phyloP scores from a whole-genome alignment of 2,113 vertebrate species.

The Paramormyrops kingsleyae region DNA sequence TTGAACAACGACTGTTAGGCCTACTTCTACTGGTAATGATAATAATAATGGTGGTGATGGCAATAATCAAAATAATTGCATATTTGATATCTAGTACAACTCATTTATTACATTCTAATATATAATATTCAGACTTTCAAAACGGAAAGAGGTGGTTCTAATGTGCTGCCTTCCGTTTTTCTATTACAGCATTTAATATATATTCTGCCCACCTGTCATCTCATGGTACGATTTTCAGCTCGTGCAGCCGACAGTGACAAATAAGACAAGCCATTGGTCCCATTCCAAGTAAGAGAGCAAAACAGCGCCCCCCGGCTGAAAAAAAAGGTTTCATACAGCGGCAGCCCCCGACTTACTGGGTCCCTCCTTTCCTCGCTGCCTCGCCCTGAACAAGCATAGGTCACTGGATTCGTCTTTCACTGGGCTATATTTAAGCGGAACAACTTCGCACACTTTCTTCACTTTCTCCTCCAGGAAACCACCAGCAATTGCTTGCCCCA shows the following conservation, averaged over 20 bases:
- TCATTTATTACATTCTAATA: not conserved
- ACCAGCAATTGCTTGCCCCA: not conserved
- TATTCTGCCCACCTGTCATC: not conserved
- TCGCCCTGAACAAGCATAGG: slow-evolving; percentile 34
- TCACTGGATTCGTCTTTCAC: slow-evolving; percentile 53
- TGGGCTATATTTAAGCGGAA: slow-evolving; percentile 51
- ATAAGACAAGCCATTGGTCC: slow-evolving; percentile 18
- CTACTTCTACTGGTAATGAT: not conserved
- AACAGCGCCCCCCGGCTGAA: slow-evolving; percentile 4
- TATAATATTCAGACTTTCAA: not conserved
- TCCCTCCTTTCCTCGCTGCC: slow-evolving; percentile 17
- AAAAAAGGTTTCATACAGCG: not conserved
- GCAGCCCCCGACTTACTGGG: not conserved
- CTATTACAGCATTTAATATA: slow-evolving; percentile 12
- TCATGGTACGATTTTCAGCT: not conserved
- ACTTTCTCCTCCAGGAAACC: not conserved
- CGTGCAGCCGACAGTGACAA: slow-evolving; percentile 17
- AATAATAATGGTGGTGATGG: not conserved
- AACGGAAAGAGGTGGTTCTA: not conserved
- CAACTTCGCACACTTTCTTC: slow-evolving; percentile 5
- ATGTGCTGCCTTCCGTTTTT: not conserved
- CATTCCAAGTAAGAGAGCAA: not conserved
- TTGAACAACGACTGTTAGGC: not conserved
- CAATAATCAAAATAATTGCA: not conserved
- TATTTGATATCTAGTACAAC: not conserved